Evolutionary conservation across 1,140 invertebrate genomes (phyloP).

Genomic region (Drosophila sucinea): DNA sequence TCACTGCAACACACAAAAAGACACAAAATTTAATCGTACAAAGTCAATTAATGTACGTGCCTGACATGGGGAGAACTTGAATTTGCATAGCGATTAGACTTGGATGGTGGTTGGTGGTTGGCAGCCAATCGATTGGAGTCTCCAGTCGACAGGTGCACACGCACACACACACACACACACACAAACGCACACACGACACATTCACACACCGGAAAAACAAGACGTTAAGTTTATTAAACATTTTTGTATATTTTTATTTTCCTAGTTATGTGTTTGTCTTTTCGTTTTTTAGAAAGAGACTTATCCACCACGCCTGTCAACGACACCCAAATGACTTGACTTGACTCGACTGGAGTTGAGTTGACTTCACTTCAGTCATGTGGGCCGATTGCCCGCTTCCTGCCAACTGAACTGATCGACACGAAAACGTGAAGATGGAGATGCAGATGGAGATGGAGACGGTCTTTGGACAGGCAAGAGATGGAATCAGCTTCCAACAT

Average conservation of each 20-base stretch:
- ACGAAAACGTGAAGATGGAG: background rate
- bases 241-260: slow-evolving; percentile 36
- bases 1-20: slow-evolving; percentile 56
- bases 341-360: slow-evolving; percentile 16
- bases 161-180: slow-evolving; percentile 40
- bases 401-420: slow-evolving; percentile 17
- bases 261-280: slow-evolving; percentile 26
- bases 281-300: slow-evolving; percentile 13
- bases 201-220: slow-evolving; percentile 75
- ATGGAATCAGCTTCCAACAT: slow-evolving; percentile 24
- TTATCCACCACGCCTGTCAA: slow-evolving; percentile 52
- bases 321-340: slow-evolving; percentile 35
- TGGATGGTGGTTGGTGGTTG: background rate
- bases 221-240: slow-evolving; percentile 73
- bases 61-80: slow-evolving; percentile 64
- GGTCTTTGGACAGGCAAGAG: slow-evolving; percentile 7
- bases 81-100: slow-evolving; percentile 45
- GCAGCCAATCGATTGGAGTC: slow-evolving; percentile 29
- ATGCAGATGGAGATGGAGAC: too few relatives aligned
- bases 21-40: slow-evolving; percentile 43
- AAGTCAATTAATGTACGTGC: slow-evolving; percentile 62
- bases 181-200: slow-evolving; percentile 7
- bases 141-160: slow-evolving; percentile 42
- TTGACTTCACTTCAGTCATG: slow-evolving; percentile 21
- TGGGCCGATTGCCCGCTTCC: slow-evolving; percentile 42